Evolutionary conservation across 2,797 vertebrate genomes (phyloP), one percentile per base, ranked within the genome.

Genomic region (Orestias chungarensis): DNA sequence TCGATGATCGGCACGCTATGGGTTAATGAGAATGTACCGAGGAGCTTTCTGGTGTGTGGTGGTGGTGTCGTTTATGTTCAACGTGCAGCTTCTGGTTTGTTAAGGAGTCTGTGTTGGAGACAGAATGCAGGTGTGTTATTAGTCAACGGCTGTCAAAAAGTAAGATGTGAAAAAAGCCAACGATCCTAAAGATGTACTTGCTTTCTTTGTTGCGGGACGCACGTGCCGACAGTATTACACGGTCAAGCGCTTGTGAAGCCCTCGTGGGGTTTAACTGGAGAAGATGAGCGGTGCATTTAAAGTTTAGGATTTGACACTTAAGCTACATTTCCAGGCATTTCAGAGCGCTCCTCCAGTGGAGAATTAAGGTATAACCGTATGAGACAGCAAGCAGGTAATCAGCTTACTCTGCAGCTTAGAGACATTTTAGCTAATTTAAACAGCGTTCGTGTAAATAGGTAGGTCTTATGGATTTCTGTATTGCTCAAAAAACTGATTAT

Each of bases 301-400:
- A 79, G 72, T 76, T 77, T 87, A 93, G 90, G 88, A 23, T 23
- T 82, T 83, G 84, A 64, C 84, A 81, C 73, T 74, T 74, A 44
- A 81, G 87, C 91, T 88, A 86, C 89, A 93, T 88, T 43, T 86
- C 86, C 57, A 88, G 89, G 87, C 87, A 90, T 90, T 89, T 80
- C 86, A 84, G 80, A 83, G 71, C 76, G 75, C 74, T 85, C 57
- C 81, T 82, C 76, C 85, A 68, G 29, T 50, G 80, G 66, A 82
- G 74, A 86, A 83, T 76, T 75, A 74, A 80, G 71, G 72, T 70
- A 68, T 70, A 68, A 73, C 52, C 71, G 71, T 69, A 69, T 73
- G 49, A 82, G 78, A 82, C 82, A 54, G 69, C 71, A 79, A 75
- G 76, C 81, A 84, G 89, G 91, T 91, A 68, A 88, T 81, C 73